Base-by-base conservation (phyloP, 2,797 vertebrate genomes). In the Cossypha heuglini region DNA sequence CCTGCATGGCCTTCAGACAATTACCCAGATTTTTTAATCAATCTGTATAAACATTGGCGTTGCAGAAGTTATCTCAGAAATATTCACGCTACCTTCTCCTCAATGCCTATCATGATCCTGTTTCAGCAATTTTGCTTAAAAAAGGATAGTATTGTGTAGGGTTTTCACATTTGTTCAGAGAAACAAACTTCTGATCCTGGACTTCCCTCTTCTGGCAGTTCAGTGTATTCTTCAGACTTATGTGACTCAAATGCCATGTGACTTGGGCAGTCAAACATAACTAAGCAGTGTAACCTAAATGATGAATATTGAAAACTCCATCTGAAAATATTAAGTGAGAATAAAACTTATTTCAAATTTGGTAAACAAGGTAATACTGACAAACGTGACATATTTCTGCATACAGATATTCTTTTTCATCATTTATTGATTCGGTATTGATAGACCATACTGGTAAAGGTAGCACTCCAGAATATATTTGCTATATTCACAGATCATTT, bases 151-250 rank as follows among this genome's bases (percentile, higher is more conserved):
- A 15, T 67, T 86, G 43, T 55, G 15, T 45, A 40, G 20, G 18
- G 10, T 21, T 86, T 92, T 88, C 59, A 61, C 22, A 17, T 85
- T 83, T 72, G 51, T 51, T 93, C 66, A 52, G 37, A 88, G 74
- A 42, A 95, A 52, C 4, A 6, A 86, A 94, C 93, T 95, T 72
- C 76, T 97, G 79, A 76, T 96, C 94, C 96, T 96, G 94, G 95
- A 88, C 94, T 93, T 90, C 95, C 96, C 95, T 95, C 96, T 96
- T 95, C 96, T 97, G 96, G 96, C 85, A 86, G 89, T 78, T 97
- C 55, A 52, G 87, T 86, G 22, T 75, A 97, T 93, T 90, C 93
- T 84, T 91, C 90, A 81, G 55, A 71, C 37, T 93, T 69, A n/a
- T 0, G 7, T 59, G 85, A 59, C 51, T 81, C 69, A 74, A 89